Base-by-base conservation (phyloP, 2,113 vertebrate species). In the Menidia beryllina region DNA sequence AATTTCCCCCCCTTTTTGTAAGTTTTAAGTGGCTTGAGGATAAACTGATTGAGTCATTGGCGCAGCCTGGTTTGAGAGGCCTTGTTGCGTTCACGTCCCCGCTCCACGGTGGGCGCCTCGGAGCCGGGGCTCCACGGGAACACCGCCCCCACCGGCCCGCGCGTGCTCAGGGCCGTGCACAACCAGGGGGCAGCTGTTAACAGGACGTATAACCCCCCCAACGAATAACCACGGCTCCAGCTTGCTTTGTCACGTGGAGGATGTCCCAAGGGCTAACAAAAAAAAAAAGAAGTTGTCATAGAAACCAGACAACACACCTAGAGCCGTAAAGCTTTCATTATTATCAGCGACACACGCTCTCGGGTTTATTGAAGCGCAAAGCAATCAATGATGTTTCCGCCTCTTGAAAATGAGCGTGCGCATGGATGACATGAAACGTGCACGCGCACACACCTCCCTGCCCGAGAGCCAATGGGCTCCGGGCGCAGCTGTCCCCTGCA, bases 271-370 rank as follows among this genome's bases (percentile, higher is more conserved):
- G 24, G 51, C 7, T 8, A 5, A 34, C 7, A 5, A 5, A 8
- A 10, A 49, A 59, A 57, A 65, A 72, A 1, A 34, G 36, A 54
- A 49, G 79, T 90, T 88, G 86, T 84, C 85, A 91, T 86, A 77
- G 88, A 76, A 87, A 91, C 90, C 68, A 25, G 59, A 56, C 64
- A 25, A 75, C 85, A 85, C 84, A 67, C 77, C 77, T 39, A 63
- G 8, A 21, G 50, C 43, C 48, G 51, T 47, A 11, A 34, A 27
- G 2, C 57, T 1, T 5, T 1, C 4, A 8, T 25, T 17, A 1
- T 19, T 1, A 45, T 45, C 15, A 64, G 65, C 26, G 26, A 48
- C 8, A 48, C 10, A 13, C 13, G 19, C 11, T 7, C 26, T 0
- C n/a, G 10, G n/a, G 48, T 20, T 0, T 9, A 2, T 17, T 20